Percentiles rank a stretch among this genome's conserved stretches.
Conservation (phyloP, 92 coral and sea anemone genomes). For the Paragorgia papillata region DNA sequence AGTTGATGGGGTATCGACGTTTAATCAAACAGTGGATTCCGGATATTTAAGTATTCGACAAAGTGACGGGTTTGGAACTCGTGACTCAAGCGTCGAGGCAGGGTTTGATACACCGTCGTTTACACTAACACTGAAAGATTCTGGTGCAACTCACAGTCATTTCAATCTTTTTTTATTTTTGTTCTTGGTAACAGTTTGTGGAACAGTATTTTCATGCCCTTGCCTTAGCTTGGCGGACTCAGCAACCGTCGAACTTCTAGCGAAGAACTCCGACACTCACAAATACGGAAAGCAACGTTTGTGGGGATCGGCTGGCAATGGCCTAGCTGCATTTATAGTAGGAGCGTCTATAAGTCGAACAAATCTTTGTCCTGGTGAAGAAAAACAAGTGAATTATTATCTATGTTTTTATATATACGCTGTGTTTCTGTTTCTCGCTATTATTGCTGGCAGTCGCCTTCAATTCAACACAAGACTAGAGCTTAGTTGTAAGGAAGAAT, state of each 20-base stretch:
- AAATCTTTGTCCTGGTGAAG: conserved; percentile 73
- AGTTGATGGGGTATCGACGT: not conserved
- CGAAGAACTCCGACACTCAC: conserved; percentile 68
- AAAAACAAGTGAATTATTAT: conserved; percentile 66
- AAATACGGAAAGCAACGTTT: conserved; percentile 87
- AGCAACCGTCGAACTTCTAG: conserved; percentile 81
- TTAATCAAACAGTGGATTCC: not conserved
- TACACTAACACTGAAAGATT: not conserved
- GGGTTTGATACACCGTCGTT: conserved; percentile 3
- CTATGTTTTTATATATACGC: conserved; percentile 88
- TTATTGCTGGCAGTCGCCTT: conserved; percentile 80
- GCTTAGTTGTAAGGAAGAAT: conserved; percentile 49
- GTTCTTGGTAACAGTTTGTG: conserved; percentile 74
- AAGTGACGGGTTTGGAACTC: conserved; percentile 23
- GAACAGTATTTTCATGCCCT: conserved; percentile 88
- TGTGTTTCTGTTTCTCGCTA: conserved; percentile 73
- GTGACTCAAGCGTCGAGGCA: conserved; percentile 10
- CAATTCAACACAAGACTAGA: conserved; percentile 59
- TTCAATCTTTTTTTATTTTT: conserved; percentile 69
- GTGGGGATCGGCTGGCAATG: conserved; percentile 98
- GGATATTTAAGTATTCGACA: not conserved
- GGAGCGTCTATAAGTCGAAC: conserved; percentile 86
- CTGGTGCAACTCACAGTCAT: conserved; percentile 34
- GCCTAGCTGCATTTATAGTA: conserved; percentile 88
- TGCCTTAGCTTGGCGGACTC: conserved; percentile 91